phyloP scores from a whole-genome alignment of 2,113 vertebrate species.

The Ovis canadensis region DNA sequence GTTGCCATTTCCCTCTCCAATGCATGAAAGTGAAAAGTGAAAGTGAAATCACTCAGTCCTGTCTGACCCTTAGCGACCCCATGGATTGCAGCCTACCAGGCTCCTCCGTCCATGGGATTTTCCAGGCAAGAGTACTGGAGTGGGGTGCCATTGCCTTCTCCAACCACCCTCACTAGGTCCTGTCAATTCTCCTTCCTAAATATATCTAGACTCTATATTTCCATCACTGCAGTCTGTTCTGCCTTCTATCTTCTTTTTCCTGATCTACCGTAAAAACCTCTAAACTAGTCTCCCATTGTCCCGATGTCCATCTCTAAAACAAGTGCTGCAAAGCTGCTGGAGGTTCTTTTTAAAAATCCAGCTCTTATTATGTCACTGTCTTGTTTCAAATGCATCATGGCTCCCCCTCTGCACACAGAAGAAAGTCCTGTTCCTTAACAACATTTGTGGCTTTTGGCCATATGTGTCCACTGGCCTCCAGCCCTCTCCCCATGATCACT shows the following conservation, averaged over 20 bases:
- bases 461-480: not conserved
- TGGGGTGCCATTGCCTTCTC: too few species aligned
- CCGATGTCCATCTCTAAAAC: not conserved
- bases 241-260: not conserved
- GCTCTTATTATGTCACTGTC: not conserved
- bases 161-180: not conserved
- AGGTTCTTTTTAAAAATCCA: not conserved
- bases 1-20: too few species aligned
- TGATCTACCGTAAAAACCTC: not conserved
- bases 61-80: too few species aligned
- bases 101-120: too few species aligned
- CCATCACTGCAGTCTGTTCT: not conserved
- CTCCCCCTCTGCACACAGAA: not conserved
- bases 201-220: not conserved
- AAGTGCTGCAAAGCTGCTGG: not conserved
- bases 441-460: not conserved
- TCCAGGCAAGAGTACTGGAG: too few species aligned
- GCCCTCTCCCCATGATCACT: not conserved
- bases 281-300: not conserved
- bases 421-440: not conserved
- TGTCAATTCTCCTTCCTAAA: not conserved
- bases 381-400: not conserved
- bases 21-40: too few species aligned
- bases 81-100: too few species aligned
- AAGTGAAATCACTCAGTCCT: too few species aligned